Conservation (phyloP, 2,113 vertebrate genomes). For the Muntiacus muntjak region DNA sequence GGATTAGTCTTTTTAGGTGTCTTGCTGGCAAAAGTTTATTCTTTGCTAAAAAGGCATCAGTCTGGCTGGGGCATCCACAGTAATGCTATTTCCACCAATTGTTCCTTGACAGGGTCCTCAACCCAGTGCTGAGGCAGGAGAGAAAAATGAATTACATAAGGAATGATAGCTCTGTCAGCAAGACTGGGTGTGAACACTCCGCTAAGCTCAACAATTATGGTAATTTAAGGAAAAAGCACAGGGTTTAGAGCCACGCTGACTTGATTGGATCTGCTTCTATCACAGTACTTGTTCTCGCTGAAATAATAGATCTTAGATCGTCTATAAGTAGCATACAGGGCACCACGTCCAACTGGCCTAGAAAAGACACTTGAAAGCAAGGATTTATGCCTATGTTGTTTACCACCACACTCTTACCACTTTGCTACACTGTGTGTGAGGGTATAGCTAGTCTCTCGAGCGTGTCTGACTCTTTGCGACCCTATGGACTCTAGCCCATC, state of each 20-base stretch:
- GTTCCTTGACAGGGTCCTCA: not conserved
- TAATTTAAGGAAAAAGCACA: not conserved
- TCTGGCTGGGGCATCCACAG: not conserved
- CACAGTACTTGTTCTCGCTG: not conserved
- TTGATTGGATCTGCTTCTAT: not conserved
- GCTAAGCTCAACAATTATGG: not conserved
- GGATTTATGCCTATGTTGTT: not conserved
- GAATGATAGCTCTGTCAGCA: not conserved
- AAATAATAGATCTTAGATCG: not conserved
- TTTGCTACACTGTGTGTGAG: not conserved
- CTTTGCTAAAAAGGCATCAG: not conserved
- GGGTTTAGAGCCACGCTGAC: not conserved
- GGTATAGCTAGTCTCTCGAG: not conserved
- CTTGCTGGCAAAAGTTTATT: not conserved
- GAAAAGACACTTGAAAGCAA: not conserved
- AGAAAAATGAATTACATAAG: not conserved
- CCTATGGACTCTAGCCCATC: not conserved
- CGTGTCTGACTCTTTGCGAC: not conserved
- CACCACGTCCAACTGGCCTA: not conserved
- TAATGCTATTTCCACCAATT: not conserved
- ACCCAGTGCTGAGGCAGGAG: not conserved
- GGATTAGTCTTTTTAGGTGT: not conserved
- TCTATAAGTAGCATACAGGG: fast-evolving
- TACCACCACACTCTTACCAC: not conserved
- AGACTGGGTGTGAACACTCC: not conserved